These are phyloP conservation scores for Bombus confusus DNA, from an alignment of 1,140 invertebrate species.

Conservation along the genomic window DNA sequence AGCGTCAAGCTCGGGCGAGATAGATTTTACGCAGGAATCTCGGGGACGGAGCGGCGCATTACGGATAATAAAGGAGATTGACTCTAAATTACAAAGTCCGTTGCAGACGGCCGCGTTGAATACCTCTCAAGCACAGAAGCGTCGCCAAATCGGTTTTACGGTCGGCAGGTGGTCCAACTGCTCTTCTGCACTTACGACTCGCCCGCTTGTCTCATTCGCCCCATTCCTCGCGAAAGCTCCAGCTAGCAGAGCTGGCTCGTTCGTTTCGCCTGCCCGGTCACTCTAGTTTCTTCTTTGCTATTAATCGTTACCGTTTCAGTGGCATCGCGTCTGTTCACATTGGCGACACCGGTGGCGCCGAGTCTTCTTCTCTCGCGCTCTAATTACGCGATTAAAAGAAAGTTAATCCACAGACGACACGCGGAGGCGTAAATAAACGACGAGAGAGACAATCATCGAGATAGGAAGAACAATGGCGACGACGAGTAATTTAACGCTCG, in stretches of 20 bases:
- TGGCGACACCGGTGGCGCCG: background rate
- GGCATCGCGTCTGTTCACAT: background rate
- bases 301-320: slow-evolving; percentile 45
- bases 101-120: slow-evolving; percentile 73
- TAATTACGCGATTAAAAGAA: slow-evolving; percentile 67
- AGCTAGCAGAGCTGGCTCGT: background rate
- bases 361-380: slow-evolving; percentile 19
- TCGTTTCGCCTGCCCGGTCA: background rate
- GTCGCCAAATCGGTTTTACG: slow-evolving; percentile 68
- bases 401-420: slow-evolving; percentile 56
- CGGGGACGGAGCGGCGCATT: slow-evolving; percentile 61
- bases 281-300: slow-evolving; percentile 5
- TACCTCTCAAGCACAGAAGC: slow-evolving; percentile 72
- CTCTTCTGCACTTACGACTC: slow-evolving; percentile 53
- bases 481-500: slow-evolving; percentile 72
- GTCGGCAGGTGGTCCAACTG: slow-evolving; percentile 65
- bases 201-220: slow-evolving; percentile 4
- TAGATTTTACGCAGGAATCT: slow-evolving; percentile 61
- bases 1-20: slow-evolving; percentile 6
- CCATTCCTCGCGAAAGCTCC: background rate
- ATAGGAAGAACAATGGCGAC: slow-evolving; percentile 11
- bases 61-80: slow-evolving; percentile 76
- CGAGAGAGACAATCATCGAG: background rate
- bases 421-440: slow-evolving; percentile 47
- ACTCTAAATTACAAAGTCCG: slow-evolving; percentile 77